Evolutionary conservation across 1,140 invertebrate genomes (phyloP), one percentile per base, ranked within the genome.

Genomic region (Diorhabda sublineata): DNA sequence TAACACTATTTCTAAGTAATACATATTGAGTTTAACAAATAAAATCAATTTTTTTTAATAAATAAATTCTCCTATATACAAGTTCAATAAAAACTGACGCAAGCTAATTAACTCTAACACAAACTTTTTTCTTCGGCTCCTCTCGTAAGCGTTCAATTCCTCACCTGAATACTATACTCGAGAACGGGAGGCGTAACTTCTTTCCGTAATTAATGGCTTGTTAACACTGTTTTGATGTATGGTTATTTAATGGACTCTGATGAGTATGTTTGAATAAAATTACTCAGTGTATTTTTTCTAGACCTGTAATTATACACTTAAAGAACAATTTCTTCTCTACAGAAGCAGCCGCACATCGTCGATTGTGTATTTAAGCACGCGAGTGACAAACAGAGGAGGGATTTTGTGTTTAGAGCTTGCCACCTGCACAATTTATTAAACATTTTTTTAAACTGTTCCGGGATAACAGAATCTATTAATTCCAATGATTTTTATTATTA

Each of bases 231-330:
- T 43, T 44, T 62, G 61, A 62, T 62, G 61, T 44, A 62, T 62
- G 61, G 61, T 62, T 62, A 62, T 62, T 62, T 62, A 62, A 62
- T 62, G 44, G 61, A 62, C 42, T 62, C 44, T 62, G 61, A 62
- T 62, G 61, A 62, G 61, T 62, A 11, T 62, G 61, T 62, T 62
- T 62, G 44, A 62, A 62, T 62, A 62, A 44, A 62, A 62, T 62
- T 44, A 62, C 61, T 44, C 61, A 44, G 61, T 62, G 44, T 62
- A 62, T 62, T 11, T 62, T 44, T 43, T 44, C 42, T 62, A 42
- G 42, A 62, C 47, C 47, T 52, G 47, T 52, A 52, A 52, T 52
- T 52, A 52, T 52, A 52, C 47, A 52, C 47, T 52, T 52, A 52
- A 52, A 52, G 47, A 52, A 52, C 47, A 52, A 52, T 52, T 52